These are phyloP conservation scores for Greenwoodochromis staneri DNA, from an alignment of 2,113 vertebrate genomes.

Conservation along the genomic window DNA sequence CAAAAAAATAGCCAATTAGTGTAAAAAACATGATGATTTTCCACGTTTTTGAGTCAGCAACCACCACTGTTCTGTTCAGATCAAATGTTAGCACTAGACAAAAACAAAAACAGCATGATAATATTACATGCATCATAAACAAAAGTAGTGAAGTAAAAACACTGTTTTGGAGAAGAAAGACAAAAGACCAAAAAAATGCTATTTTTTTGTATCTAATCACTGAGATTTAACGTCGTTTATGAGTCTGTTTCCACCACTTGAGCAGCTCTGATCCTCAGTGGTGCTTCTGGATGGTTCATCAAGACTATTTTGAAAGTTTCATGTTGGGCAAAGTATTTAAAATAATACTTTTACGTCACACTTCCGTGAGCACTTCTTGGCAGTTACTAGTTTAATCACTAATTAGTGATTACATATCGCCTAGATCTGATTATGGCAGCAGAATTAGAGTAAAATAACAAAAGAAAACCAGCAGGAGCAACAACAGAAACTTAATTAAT, in stretches of 20 bases:
- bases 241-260: not conserved
- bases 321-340: not conserved
- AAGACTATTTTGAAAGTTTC: not conserved
- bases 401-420: not conserved
- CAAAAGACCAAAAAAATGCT: not conserved
- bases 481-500: not conserved
- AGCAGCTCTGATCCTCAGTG: not conserved
- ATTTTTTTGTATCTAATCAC: not conserved
- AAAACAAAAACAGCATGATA: not conserved
- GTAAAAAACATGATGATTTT: not conserved
- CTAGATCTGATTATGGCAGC: not conserved
- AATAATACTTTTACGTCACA: not conserved
- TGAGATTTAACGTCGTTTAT: not conserved
- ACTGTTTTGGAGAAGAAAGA: not conserved
- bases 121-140: not conserved
- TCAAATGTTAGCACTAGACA: not conserved
- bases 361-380: not conserved
- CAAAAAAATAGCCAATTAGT: not conserved
- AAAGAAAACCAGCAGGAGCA: not conserved
- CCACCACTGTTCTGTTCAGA: not conserved
- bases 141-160: not conserved
- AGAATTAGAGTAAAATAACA: not conserved
- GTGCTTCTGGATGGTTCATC: not conserved
- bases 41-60: not conserved
- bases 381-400: not conserved